Evolutionary conservation across 2,888 invertebrate genomes (phyloP), one percentile per base, ranked within the genome.

Genomic region (Heliconius erato): DNA sequence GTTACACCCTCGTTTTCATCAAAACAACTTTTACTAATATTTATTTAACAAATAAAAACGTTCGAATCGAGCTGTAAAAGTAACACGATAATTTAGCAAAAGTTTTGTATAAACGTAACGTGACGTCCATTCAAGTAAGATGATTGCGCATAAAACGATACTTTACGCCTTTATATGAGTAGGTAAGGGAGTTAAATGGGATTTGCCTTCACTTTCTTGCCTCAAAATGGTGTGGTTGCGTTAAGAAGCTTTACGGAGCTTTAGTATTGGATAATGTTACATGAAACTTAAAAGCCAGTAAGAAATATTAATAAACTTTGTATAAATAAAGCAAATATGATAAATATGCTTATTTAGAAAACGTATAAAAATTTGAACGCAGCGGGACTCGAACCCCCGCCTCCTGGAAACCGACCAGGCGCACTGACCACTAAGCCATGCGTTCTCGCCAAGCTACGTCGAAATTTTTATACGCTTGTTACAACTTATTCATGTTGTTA

Each of bases 71-170:
- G 28, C 32, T 28, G 23, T 74, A 32, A 32, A 74, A 28, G 6
- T 28, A 49, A 68, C 49, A 28, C 7, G 19, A 71, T 40, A 26
- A 79, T 79, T 79, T 59, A 26, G 40, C 59, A 40, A 6, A 59
- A n/a, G 19, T 79, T 79, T 79, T 77, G 23, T 65, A 40, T 71
- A 77, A 76, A 79, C 79, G 63, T 32, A 26, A 32, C 49, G 65
- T 54, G 54, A 40, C 65, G 59, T 76, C 71, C 65, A 35, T 26
- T 79, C 59, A 28, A 74, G 59, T 26, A 40, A 68, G 54, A 80
- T 67, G 80, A 80, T 72, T 80, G 49, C 72, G 40, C 54, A 74
- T 83, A 83, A 82, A 83, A 68, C 28, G 65, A 69, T 54, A 26
- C 63, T 77, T 76, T 65, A 49, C 59, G 63, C 63, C n/a, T n/a